Evolutionary conservation across 2,113 vertebrate species (phyloP).

Genomic region (Python bivittatus): DNA sequence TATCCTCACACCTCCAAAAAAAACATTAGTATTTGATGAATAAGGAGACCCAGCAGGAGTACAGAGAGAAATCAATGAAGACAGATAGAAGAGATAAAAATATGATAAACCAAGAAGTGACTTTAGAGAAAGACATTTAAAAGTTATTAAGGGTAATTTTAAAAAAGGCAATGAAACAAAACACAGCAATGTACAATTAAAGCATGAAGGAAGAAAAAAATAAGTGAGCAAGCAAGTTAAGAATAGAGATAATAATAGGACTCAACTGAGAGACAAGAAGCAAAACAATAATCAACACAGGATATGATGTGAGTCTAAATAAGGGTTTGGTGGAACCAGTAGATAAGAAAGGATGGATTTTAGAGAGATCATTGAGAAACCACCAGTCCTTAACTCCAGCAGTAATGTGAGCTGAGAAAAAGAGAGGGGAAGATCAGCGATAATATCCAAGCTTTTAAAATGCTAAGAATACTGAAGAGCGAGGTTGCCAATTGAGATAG

Average conservation of each 20-base stretch:
- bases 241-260: background rate
- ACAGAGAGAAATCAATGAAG: background rate
- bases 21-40: background rate
- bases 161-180: background rate
- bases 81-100: background rate
- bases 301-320: background rate
- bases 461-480: background rate
- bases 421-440: background rate
- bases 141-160: background rate
- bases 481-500: background rate
- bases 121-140: background rate
- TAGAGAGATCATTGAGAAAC: background rate
- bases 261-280: background rate
- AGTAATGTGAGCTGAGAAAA: background rate
- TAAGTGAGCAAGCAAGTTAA: background rate
- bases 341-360: conserved; percentile 13
- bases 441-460: background rate
- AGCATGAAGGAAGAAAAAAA: background rate
- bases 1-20: background rate
- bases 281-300: background rate
- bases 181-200: background rate
- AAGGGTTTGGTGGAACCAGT: background rate
- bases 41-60: no score
- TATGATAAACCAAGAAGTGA: background rate
- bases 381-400: background rate